Percentiles rank a stretch among this genome's conserved stretches.
These are phyloP conservation scores for Apodemus agrarius DNA, from an alignment of 2,797 vertebrate genomes.

Conservation along the genomic window DNA sequence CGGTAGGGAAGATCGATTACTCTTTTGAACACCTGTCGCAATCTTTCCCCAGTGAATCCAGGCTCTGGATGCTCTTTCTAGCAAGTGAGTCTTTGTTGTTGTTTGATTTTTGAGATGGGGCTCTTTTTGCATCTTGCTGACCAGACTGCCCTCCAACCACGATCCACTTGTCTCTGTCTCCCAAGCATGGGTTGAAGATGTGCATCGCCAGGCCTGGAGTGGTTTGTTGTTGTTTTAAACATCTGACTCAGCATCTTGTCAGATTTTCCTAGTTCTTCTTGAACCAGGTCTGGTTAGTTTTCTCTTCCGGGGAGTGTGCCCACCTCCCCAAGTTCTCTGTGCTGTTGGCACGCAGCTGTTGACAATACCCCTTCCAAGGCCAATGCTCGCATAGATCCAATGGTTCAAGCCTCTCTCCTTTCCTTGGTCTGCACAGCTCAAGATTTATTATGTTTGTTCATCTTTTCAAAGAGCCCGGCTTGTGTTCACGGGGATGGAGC, in stretches of 20 bases:
- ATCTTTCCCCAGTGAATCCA: neutral
- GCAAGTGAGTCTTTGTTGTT: neutral
- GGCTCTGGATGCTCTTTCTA: neutral
- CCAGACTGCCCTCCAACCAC: neutral
- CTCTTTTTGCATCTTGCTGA: neutral
- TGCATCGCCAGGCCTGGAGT: neutral
- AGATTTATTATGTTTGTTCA: neutral
- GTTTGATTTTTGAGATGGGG: neutral
- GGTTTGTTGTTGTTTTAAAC: neutral
- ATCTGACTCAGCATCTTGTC: neutral
- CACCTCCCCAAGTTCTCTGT: neutral
- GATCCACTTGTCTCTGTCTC: neutral
- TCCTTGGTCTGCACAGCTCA: neutral
- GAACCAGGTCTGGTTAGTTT: neutral
- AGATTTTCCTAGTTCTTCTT: neutral
- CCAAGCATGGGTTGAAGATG: neutral
- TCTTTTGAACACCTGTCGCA: neutral
- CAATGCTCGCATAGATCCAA: neutral
- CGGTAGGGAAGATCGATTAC: neutral
- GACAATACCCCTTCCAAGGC: neutral
- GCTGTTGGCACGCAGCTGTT: neutral
- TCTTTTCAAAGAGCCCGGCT: neutral
- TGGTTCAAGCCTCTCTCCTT: neutral
- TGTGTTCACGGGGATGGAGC: neutral
- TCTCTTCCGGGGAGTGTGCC: no score